Conservation (phyloP, 2,888 invertebrate genomes). For the Altica lythri region DNA sequence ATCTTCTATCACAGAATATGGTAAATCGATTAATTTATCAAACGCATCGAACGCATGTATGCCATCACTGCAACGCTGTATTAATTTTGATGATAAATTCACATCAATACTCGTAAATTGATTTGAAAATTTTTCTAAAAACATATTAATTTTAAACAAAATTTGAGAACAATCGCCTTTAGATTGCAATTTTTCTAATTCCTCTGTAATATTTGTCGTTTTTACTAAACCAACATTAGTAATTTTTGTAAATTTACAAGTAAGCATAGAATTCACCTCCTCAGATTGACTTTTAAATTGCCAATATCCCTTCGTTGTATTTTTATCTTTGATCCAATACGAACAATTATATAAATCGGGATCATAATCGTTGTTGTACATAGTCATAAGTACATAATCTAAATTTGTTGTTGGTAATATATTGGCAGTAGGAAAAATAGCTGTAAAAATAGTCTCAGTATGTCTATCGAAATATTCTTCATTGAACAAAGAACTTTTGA, state of each 20-base stretch:
- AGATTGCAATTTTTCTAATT: neutral
- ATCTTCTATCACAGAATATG: too few species aligned
- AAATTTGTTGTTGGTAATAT: neutral
- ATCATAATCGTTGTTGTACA: conserved; percentile 2
- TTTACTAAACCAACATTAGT: conserved; percentile 13
- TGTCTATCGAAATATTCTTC: conserved; percentile 8
- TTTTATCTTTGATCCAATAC: conserved; percentile 6
- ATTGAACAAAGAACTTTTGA: conserved; percentile 7
- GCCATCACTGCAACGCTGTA: too few species aligned
- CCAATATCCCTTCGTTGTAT: conserved; percentile 4
- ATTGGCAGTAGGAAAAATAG: conserved; percentile 13
- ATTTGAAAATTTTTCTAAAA: neutral
- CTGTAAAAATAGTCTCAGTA: conserved; percentile 7
- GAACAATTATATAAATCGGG: conserved; percentile 3
- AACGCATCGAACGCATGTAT: neutral
- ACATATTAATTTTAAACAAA: neutral
- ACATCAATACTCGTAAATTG: conserved; percentile 1
- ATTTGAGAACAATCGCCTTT: neutral
- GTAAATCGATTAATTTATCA: neutral
- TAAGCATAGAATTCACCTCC: neutral
- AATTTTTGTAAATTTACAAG: conserved; percentile 7
- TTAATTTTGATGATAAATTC: neutral
- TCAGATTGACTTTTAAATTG: neutral
- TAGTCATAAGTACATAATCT: neutral
- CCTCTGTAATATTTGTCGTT: neutral